These are phyloP conservation scores for Drosophila orosa DNA, from an alignment of 1,140 invertebrate genomes.

Conservation along the genomic window DNA sequence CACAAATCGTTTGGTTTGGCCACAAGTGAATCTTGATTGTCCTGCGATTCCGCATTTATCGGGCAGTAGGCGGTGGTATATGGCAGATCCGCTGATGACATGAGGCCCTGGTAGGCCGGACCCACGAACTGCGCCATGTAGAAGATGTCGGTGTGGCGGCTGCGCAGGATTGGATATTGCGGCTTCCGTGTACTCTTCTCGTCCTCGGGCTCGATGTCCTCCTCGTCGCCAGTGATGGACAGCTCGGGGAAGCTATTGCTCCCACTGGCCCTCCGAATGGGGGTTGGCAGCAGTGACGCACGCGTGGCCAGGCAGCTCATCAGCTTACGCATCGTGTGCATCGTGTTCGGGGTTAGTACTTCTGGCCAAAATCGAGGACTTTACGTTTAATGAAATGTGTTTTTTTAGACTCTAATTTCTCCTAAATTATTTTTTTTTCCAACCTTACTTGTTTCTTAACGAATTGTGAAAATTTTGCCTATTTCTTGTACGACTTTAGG, in stretches of 20 bases:
- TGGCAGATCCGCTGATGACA: slow-evolving; percentile 25
- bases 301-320: background rate
- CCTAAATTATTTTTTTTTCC: background rate
- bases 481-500: background rate
- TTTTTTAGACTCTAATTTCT: background rate
- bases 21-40: background rate
- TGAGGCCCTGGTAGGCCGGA: slow-evolving; percentile 45
- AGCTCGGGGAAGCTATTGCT: slow-evolving; percentile 39
- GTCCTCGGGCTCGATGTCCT: slow-evolving; percentile 47
- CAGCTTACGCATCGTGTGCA: slow-evolving; percentile 7
- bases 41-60: background rate
- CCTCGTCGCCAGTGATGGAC: slow-evolving; percentile 29
- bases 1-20: slow-evolving; percentile 4
- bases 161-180: slow-evolving; percentile 34
- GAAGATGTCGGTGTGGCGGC: slow-evolving; percentile 41
- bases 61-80: slow-evolving; percentile 9
- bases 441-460: background rate
- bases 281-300: background rate
- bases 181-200: background rate
- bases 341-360: background rate
- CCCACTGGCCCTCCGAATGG: slow-evolving; percentile 28
- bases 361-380: background rate
- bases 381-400: background rate
- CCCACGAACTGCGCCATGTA: slow-evolving; percentile 60
- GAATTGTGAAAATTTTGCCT: slow-evolving; percentile 16